Evolutionary conservation across 2,797 vertebrate genomes (phyloP).

Genomic region (Geotrypetes seraphini): DNA sequence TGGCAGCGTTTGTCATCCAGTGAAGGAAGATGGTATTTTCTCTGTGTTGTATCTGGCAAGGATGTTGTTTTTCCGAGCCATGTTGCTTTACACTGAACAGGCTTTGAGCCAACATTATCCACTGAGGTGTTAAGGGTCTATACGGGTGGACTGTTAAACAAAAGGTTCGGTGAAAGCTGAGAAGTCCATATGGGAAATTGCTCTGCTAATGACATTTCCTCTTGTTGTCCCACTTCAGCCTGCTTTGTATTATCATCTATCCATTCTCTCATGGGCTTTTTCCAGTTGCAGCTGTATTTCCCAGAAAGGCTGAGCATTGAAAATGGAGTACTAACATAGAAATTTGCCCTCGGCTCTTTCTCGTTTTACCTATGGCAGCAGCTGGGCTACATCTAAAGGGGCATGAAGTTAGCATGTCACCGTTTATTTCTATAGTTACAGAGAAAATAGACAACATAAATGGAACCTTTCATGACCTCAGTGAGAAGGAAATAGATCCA

Average conservation of each 20-base stretch:
- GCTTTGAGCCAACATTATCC: background rate
- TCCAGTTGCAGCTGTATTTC: conserved; percentile 4
- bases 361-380: conserved; percentile 6
- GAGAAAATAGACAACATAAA: no score
- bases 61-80: conserved; percentile 5
- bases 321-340: conserved; percentile 5
- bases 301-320: conserved; percentile 2
- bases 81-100: conserved; percentile 1
- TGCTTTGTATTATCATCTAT: conserved; percentile 10
- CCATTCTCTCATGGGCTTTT: background rate
- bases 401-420: no score
- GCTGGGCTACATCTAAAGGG: no score
- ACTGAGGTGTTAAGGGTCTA: conserved; percentile 7
- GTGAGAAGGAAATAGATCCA: no score
- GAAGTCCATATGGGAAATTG: conserved; percentile 9
- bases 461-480: no score
- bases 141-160: conserved; percentile 5
- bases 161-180: conserved; percentile 10
- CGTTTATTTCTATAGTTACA: no score
- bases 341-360: background rate
- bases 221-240: background rate
- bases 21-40: background rate
- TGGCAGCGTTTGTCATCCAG: background rate
- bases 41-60: conserved; percentile 6
- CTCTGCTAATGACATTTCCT: background rate